Base-by-base conservation (phyloP, 2,888 invertebrate species). In the Dryobotodes eremita region DNA sequence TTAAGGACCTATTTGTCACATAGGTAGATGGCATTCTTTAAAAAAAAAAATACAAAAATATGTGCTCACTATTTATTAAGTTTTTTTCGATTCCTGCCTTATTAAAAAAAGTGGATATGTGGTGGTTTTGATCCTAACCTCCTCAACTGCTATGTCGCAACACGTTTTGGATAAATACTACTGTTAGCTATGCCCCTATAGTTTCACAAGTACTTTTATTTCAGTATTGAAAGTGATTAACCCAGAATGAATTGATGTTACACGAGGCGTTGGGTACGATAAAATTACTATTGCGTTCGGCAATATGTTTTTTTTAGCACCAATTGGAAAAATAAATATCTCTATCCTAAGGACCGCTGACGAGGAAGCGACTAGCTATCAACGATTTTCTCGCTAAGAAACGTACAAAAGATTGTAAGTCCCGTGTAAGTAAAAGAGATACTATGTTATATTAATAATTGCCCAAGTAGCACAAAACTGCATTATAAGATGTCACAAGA, bases 171-270 rank as follows among this genome's bases (percentile, higher is more conserved):
- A 73, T 70, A 55, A 48, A 42, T 36, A 46, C 17, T 31, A 48
- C 71, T 46, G 59, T 61, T n/a, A 55, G 20, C 23, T 46, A 17
- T 65, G 59, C 77, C 72, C 78, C 69, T 80, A 82, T 71, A 55
- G 31, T 79, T 80, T 65, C 48, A 57, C 20, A 42, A 73, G 26
- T 68, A 71, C 42, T 64, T 77, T 71, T 26, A 73, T 66, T 84
- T 82, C 55, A 79, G 79, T 75, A 71, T 31, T 50, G 42, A 79
- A 70, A 69, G 74, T 64, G 62, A 82, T 86, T 87, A 78, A 78
- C 77, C 82, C 59, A 82, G 69, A 85, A 68, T 42, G n/a, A 50
- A 82, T 68, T 62, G 76, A 80, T 75, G 62, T 65, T 55, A 57
- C 71, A 65, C 23, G 64, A 71, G 80, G 48, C 55, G 23, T 10